Percentiles rank a stretch among this genome's conserved stretches.
Conservation (phyloP, 2,797 vertebrate species). For the Cottoperca gobio region DNA sequence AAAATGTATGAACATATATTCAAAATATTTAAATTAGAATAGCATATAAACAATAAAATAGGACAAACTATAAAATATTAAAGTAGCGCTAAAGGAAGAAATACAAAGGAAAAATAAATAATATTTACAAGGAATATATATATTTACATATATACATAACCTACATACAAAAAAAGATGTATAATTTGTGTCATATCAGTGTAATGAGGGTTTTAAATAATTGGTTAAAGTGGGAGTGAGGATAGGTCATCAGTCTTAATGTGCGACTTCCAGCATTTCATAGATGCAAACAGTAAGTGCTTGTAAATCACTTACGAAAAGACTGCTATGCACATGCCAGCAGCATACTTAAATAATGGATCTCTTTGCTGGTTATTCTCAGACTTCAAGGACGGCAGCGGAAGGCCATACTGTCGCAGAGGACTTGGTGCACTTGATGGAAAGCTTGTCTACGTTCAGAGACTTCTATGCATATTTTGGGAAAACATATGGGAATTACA, state of each 20-base stretch:
- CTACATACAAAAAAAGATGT: not conserved
- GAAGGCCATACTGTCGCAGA: constrained; percentile 6
- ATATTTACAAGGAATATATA: no score
- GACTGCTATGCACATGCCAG: constrained; percentile 10
- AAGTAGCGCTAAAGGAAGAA: no score
- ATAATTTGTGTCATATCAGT: not conserved
- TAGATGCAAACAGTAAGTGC: constrained; percentile 11
- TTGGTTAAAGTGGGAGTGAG: not conserved
- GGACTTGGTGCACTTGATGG: constrained; percentile 12
- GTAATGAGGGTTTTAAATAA: not conserved
- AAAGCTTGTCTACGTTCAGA: constrained; percentile 11
- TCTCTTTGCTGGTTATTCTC: constrained; percentile 40
- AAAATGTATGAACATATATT: no score
- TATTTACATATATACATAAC: no score
- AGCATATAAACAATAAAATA: no score
- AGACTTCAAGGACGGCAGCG: constrained; percentile 15
- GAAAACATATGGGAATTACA: constrained; percentile 3
- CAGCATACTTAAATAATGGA: constrained; percentile 35
- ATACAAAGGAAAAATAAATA: no score
- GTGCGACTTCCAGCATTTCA: not conserved
- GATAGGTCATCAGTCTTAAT: constrained; percentile 1
- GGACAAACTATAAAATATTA: no score
- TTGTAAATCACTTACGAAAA: constrained; percentile 16
- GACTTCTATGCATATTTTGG: not conserved
- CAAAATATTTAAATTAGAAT: no score